These are phyloP conservation scores for Prionailurus viverrinus DNA, from an alignment of 2,113 vertebrate species.

Conservation along the genomic window DNA sequence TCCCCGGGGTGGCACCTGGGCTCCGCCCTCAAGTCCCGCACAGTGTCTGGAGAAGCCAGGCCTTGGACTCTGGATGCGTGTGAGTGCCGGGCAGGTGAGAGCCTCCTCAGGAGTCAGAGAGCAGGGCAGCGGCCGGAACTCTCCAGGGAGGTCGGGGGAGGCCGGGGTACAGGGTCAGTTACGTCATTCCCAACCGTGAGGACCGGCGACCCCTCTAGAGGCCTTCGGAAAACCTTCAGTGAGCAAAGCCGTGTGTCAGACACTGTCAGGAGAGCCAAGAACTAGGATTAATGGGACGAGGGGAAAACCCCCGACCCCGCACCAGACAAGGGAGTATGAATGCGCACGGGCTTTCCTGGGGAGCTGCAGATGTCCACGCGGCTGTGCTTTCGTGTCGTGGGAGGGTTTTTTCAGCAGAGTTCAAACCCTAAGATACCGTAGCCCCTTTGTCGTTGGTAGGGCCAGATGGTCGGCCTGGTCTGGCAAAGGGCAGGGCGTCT, in stretches of 20 bases:
- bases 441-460: not conserved
- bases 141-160: not conserved
- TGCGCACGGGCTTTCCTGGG: not conserved
- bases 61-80: too few relatives aligned
- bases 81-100: not conserved
- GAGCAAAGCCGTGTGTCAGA: not conserved
- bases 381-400: not conserved
- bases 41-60: fast-evolving
- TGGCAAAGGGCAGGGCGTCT: not conserved
- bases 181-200: not conserved
- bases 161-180: fast-evolving
- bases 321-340: not conserved
- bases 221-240: not conserved
- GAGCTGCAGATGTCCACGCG: not conserved
- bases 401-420: not conserved
- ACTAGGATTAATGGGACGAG: not conserved
- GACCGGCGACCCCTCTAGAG: not conserved
- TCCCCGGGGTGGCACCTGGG: not conserved
- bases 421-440: not conserved
- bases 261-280: not conserved
- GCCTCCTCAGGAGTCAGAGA: not conserved
- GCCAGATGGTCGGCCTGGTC: not conserved
- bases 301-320: not conserved
- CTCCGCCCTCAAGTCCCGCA: not conserved
- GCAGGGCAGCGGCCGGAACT: not conserved